Conservation (phyloP, 2,113 vertebrate species). For the Pteropus alecto region DNA sequence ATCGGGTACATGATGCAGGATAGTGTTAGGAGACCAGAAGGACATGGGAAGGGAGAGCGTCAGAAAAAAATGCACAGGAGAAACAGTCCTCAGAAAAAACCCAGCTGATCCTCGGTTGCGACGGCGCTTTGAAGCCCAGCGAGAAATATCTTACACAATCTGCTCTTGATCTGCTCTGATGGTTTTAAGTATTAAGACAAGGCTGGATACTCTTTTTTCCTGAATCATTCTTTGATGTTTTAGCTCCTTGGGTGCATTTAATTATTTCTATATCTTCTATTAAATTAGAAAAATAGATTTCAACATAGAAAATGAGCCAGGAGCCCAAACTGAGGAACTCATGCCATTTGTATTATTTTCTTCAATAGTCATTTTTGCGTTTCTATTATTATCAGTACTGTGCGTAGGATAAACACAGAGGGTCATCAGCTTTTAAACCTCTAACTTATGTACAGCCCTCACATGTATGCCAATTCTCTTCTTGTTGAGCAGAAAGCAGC, state of each 20-base stretch:
- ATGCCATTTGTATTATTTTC: neutral
- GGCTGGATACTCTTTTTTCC: neutral
- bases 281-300: neutral
- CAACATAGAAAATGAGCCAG: neutral
- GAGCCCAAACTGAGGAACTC: neutral
- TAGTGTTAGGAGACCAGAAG: neutral
- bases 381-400: neutral
- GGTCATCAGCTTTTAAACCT: neutral
- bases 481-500: neutral
- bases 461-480: neutral
- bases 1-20: neutral
- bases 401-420: neutral
- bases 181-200: neutral
- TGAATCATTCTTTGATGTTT: neutral
- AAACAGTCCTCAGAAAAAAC: neutral
- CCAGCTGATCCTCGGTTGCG: neutral
- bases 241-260: neutral
- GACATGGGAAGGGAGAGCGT: neutral
- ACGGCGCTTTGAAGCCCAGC: neutral
- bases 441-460: neutral
- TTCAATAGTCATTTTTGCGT: neutral
- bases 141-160: neutral
- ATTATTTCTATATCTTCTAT: neutral
- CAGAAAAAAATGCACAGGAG: neutral
- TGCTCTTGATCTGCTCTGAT: neutral